phyloP scores from a whole-genome alignment of 2,113 vertebrate genomes.

The Cacatua alba region DNA sequence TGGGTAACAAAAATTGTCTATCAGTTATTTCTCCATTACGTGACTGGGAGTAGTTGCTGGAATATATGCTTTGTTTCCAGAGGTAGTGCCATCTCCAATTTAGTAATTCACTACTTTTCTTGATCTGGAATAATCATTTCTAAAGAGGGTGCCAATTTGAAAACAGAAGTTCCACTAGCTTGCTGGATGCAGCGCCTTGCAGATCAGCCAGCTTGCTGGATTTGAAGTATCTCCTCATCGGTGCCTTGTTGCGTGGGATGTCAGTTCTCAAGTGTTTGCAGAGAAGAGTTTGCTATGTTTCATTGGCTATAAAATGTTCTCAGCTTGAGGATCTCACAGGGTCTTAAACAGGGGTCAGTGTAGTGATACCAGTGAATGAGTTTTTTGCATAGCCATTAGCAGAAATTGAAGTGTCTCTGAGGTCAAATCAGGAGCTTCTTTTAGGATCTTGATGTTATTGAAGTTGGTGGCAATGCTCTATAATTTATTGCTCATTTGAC shows the following conservation, averaged over 20 bases:
- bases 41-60: background rate
- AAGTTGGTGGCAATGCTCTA: background rate
- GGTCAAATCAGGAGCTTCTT: background rate
- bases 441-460: background rate
- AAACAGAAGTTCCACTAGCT: background rate
- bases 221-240: background rate
- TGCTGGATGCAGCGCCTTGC: background rate
- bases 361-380: background rate
- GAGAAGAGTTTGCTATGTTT: rapidly evolving
- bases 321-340: rapidly evolving
- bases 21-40: rapidly evolving
- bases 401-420: background rate
- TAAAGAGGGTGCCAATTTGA: background rate
- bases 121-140: background rate
- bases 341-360: too few species aligned
- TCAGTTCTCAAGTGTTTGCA: too few species aligned
- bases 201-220: background rate
- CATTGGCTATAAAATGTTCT: rapidly evolving
- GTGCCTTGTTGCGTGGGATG: background rate
- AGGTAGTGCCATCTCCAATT: background rate
- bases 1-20: background rate
- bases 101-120: background rate
- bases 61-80: background rate
- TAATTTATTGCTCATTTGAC: background rate
- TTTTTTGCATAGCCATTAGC: background rate